Conservation (phyloP, 2,113 vertebrate genomes). For the Casuarius casuarius region DNA sequence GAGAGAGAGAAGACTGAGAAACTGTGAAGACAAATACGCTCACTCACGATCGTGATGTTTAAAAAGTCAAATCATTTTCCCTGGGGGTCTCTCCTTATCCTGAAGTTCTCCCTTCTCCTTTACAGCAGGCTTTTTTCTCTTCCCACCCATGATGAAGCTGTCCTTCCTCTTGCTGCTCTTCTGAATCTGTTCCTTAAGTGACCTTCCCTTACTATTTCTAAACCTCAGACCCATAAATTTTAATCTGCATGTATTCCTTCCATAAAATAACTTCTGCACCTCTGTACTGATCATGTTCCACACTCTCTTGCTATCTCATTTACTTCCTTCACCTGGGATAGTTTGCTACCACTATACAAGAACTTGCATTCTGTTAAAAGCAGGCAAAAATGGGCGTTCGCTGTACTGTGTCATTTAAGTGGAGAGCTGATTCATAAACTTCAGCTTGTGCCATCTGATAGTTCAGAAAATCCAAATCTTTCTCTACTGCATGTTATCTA, state of each 20-base stretch:
- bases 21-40: neutral
- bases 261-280: neutral
- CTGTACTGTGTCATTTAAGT: accelerated
- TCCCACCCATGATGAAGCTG: neutral
- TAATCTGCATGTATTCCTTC: neutral
- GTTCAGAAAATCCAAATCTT: neutral
- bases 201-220: neutral
- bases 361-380: neutral
- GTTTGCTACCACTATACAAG: neutral
- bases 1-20: neutral
- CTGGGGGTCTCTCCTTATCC: accelerated
- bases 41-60: accelerated
- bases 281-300: neutral
- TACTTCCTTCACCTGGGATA: neutral
- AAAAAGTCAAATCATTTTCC: neutral
- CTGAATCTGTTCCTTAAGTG: neutral
- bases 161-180: neutral
- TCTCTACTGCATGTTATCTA: neutral
- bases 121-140: neutral
- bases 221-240: neutral
- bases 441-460: neutral
- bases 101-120: neutral
- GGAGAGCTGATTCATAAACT: neutral
- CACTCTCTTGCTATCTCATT: neutral
- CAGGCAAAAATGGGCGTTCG: neutral